Evolutionary conservation across 2,113 vertebrate genomes (phyloP), one percentile per base, ranked within the genome.

Genomic region (Morone chrysops): DNA sequence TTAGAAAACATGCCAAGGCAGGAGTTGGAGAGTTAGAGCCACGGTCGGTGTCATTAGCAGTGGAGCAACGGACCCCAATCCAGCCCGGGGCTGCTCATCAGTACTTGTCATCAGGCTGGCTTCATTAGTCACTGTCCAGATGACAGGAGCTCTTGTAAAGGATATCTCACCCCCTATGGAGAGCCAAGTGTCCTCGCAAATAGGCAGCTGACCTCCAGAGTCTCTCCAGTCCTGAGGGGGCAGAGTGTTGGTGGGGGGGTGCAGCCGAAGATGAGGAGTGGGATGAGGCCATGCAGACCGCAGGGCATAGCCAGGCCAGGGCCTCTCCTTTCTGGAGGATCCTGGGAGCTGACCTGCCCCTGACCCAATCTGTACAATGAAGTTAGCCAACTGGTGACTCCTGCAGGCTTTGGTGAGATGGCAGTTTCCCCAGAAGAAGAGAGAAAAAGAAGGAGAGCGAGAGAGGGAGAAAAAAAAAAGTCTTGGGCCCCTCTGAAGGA

Each of bases 91-190:
- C 90, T 45, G 70, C 87, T 92, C 93, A 95, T 96, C 94, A 92
- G 90, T 95, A 92, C 94, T 94, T 94, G 94, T 95, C 95, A 95
- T 50, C 73, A 66, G 63, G 83, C 82, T 84, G 50, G 75, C 86
- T 92, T 92, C 93, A 95, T 96, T 95, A 95, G 94, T 95, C 95
- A 96, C 87, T 86, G 88, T 92, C 88, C 93, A 90, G 68, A 92
- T 92, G 94, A 94, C 92, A 91, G 90, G 67, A 74, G 81, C 81
- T 84, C 91, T 93, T 94, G 94, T 94, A 92, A 95, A 92, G 83
- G 90, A 95, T 94, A 91, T 92, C 88, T 87, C 91, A 87, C 91
- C 92, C 90, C 94, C 93, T 75, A 80, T 90, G 56, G 89, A 92
- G 90, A 89, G 92, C 91, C 92, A 92, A 94, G 93, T 94, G 93